phyloP scores from a whole-genome alignment of 2,113 vertebrate species.

The Hepsetus odoe region DNA sequence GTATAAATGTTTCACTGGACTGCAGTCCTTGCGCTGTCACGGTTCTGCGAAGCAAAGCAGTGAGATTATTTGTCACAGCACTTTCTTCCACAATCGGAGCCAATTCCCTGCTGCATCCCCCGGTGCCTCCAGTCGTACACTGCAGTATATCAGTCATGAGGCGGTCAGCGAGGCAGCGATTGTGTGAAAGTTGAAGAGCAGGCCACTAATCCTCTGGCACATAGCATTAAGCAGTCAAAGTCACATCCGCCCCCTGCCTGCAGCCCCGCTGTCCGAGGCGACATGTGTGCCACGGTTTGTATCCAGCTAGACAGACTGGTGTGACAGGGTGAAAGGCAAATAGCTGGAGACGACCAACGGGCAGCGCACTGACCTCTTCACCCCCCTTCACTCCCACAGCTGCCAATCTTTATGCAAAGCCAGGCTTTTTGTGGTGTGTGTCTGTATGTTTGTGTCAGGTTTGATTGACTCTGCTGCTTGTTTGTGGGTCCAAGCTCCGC shows the following conservation, averaged over 20 bases:
- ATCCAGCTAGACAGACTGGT: conserved; percentile 18
- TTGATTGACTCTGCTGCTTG: no score
- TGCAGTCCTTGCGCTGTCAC: background rate
- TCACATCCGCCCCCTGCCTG: conserved; percentile 55
- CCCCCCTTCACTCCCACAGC: conserved; percentile 15
- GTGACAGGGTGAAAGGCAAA: conserved; percentile 36
- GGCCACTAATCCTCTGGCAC: conserved; percentile 47
- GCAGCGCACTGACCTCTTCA: conserved; percentile 53
- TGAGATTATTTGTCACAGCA: background rate
- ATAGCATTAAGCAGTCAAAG: conserved; percentile 50
- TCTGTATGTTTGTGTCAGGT: background rate
- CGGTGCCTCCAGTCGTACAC: background rate
- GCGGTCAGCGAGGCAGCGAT: conserved; percentile 1
- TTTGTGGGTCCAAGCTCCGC: no score
- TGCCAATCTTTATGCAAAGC: conserved; percentile 23
- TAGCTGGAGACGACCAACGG: conserved; percentile 10
- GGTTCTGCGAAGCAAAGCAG: background rate
- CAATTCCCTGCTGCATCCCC: background rate
- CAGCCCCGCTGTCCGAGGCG: conserved; percentile 17
- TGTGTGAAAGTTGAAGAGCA: conserved; percentile 28
- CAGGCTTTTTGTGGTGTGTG: conserved; percentile 11
- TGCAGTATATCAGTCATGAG: conserved; percentile 4
- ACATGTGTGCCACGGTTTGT: conserved; percentile 15
- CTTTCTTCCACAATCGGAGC: background rate
- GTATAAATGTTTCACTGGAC: background rate